Conservation (phyloP, 1,140 invertebrate genomes). For the Chironomus striatipennis region DNA sequence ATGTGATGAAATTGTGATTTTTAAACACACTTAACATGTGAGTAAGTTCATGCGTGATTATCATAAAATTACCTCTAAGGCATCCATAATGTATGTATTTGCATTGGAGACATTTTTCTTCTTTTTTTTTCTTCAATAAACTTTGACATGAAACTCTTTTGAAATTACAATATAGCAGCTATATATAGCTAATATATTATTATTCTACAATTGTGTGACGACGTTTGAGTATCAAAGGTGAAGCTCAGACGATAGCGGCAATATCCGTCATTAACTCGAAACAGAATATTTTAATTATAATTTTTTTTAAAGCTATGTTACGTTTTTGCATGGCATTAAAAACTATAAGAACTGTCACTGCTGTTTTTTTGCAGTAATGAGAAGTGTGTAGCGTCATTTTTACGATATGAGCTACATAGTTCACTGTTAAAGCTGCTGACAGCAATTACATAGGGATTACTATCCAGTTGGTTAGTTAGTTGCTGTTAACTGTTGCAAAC, state of each 20-base stretch:
- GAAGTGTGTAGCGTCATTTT: not conserved
- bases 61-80: not conserved
- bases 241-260: not conserved
- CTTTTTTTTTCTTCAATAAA: not conserved
- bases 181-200: not conserved
- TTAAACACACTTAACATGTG: not conserved
- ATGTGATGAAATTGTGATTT: not conserved
- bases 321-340: not conserved
- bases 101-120: not conserved
- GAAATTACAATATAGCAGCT: not conserved
- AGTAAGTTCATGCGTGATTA: not conserved
- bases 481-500: too few species aligned
- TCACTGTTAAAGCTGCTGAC: too few species aligned
- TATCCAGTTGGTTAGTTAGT: too few species aligned
- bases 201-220: not conserved
- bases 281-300: slow-evolving; percentile 10
- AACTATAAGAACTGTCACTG: not conserved
- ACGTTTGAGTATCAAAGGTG: slow-evolving; percentile 2
- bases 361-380: not conserved
- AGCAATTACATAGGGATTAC: too few species aligned
- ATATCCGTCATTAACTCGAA: slow-evolving; percentile 3
- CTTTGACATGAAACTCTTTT: slow-evolving; percentile 7
- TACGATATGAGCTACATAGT: too few species aligned
- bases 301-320: not conserved
- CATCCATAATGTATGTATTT: not conserved